Base-by-base conservation (phyloP, 1,140 invertebrate genomes). In the Anoplophora glabripennis region DNA sequence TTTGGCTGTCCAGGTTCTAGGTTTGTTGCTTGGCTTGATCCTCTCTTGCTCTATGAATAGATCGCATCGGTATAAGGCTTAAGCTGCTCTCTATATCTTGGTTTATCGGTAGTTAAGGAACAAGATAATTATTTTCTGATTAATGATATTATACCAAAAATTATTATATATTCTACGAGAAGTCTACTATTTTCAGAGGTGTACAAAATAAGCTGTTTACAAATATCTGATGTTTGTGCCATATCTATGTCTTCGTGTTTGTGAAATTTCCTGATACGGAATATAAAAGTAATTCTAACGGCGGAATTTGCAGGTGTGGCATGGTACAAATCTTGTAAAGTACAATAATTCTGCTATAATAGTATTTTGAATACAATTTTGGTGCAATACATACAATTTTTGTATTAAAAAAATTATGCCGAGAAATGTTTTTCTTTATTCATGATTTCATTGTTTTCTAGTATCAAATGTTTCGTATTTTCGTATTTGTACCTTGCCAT, bases 1-100 rank as follows among this genome's bases (percentile, higher is more conserved):
- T 41, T 81, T 87, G 35, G 76, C 85, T 11, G 61, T 88, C 57
- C 85, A 93, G 77, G 74, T 91, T 42, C 70, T 93, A 21, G 89
- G 89, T 35, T 79, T 93, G 65, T 84, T 90, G 45, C 90, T 92
- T 67, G 86, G 89, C 1, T 77, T 92, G 68, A 82, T 90, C 61
- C 78, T 93, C 14, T 90, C 89, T 71, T 92, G 88, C 75, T 86
- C 88, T 21, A 85, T 90, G 59, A 82, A 83, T 61, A 80, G 81
- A 57, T 78, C 81, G 11, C 81, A 86, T 63, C 79, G 84, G 68
- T 87, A 87, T 75, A 89, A 89, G 76, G 84, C 84, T 77, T 89
- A 86, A 83, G 72, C 38, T 40, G 38, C 21, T 45, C 9, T 40
- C 11, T n/a, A 40, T 40, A 73, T 35, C 11, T 40, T 40, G 38